Evolutionary conservation across 2,888 invertebrate genomes (phyloP).

Genomic region (Liodrosophila aerea): DNA sequence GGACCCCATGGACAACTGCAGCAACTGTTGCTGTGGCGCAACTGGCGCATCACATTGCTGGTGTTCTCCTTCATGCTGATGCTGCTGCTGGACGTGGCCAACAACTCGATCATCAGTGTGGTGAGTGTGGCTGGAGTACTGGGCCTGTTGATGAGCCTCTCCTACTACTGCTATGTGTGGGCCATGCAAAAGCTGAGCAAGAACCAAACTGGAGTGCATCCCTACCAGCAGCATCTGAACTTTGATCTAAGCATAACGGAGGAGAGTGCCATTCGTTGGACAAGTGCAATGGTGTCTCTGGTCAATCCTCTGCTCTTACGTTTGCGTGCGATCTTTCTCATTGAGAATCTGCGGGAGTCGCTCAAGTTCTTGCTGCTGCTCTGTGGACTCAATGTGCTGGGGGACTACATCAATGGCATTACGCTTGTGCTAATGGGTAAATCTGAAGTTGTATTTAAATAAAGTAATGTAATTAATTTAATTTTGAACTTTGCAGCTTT

Average conservation of each 20-base stretch:
- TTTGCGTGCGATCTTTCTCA: constrained; percentile 26
- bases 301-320: constrained; percentile 26
- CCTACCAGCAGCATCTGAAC: constrained; percentile 33
- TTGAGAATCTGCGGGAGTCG: constrained; percentile 39
- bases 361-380: constrained; percentile 29
- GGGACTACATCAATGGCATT: constrained; percentile 32
- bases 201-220: constrained; percentile 34
- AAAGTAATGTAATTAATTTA: neutral
- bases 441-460: neutral
- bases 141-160: constrained; percentile 20
- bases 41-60: constrained; percentile 43
- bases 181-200: constrained; percentile 32
- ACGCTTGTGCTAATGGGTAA: constrained; percentile 35
- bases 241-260: constrained; percentile 32
- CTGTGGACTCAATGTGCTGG: constrained; percentile 36
- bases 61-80: constrained; percentile 32
- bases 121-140: constrained; percentile 36
- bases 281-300: constrained; percentile 11
- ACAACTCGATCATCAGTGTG: constrained; percentile 47
- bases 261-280: constrained; percentile 15
- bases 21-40: constrained; percentile 41
- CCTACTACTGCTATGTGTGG: constrained; percentile 44
- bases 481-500: constrained; percentile 20
- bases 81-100: constrained; percentile 38
- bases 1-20: constrained; percentile 11